These are phyloP conservation scores for Laothoe populi DNA, from an alignment of 2,888 invertebrate genomes.

Conservation along the genomic window DNA sequence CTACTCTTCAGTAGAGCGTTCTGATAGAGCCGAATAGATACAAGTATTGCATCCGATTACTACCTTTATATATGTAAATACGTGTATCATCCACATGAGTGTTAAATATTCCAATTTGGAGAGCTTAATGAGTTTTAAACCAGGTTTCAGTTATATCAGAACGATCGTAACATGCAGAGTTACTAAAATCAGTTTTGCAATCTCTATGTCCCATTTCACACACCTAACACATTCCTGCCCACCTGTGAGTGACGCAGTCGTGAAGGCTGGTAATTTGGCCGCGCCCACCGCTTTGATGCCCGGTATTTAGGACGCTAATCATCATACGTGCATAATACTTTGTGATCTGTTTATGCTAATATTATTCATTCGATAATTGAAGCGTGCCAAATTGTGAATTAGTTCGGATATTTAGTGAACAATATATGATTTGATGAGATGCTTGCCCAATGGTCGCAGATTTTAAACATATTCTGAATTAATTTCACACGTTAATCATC, in stretches of 20 bases:
- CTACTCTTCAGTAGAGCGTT: too few species aligned
- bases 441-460: neutral
- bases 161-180: neutral
- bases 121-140: neutral
- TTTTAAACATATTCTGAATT: too few species aligned
- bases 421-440: neutral
- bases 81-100: neutral
- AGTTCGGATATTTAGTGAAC: neutral
- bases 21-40: too few species aligned
- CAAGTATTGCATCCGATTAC: neutral
- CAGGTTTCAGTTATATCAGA: too few species aligned
- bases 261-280: slow-evolving; percentile 15
- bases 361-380: slow-evolving; percentile 7
- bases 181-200: slow-evolving; percentile 7
- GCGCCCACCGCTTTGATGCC: slow-evolving; percentile 11
- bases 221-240: slow-evolving; percentile 1
- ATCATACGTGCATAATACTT: slow-evolving; percentile 8
- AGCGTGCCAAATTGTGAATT: neutral
- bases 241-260: neutral
- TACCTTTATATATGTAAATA: too few species aligned
- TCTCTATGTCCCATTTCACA: neutral
- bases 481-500: too few species aligned
- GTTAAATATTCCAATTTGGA: neutral
- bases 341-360: slow-evolving; percentile 10
- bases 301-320: slow-evolving; percentile 21